Base-by-base conservation (phyloP, 1,140 invertebrate species). In the Coptotermes formosanus region DNA sequence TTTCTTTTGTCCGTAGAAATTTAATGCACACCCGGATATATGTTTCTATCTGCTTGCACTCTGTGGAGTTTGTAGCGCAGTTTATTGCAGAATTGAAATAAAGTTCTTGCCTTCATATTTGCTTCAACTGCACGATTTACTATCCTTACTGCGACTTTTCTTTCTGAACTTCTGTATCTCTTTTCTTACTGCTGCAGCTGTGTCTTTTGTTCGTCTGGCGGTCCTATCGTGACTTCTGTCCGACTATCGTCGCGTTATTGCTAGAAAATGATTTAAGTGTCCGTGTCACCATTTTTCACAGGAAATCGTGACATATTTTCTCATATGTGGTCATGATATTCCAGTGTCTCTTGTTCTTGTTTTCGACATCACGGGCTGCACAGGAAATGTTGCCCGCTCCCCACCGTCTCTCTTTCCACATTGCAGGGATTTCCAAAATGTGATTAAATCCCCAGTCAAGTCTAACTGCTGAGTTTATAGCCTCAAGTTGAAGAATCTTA, bases 281-380 rank as follows among this genome's bases (percentile, higher is more conserved):
- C 64, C 64, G 14, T 16, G 64, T 30, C 64, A 75, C n/a, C n/a
- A 75, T 75, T 75, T 75, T 75, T 75, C 64, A 75, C 64, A 75
- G n/a, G 16, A 75, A n/a, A 30, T 75, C 64, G 25, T 75, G 64
- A 75, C 64, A 75, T 25, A 75, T 16, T 75, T 75, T 75, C 64
- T 75, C n/a, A 30, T 75, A 75, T 75, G n/a, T 75, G 25, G 25
- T n/a, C 64, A 8, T n/a, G 64, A 75, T 75, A 75, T 75, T 75
- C 64, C 64, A 25, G 30, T 6, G 25, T 2, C 14, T 9, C n/a
- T 69, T 69, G 25, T 75, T 75, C 14, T 30, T 75, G 25, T 30
- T 75, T 75, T 3, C 9, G n/a, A 75, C 3, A 30, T 75, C 64
- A 30, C 64, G 64, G n/a, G 1, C n/a, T 21, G 59, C 7, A 16